Evolutionary conservation across 2,888 invertebrate species (phyloP).

Genomic region (Chalcosyrphus nemorum): DNA sequence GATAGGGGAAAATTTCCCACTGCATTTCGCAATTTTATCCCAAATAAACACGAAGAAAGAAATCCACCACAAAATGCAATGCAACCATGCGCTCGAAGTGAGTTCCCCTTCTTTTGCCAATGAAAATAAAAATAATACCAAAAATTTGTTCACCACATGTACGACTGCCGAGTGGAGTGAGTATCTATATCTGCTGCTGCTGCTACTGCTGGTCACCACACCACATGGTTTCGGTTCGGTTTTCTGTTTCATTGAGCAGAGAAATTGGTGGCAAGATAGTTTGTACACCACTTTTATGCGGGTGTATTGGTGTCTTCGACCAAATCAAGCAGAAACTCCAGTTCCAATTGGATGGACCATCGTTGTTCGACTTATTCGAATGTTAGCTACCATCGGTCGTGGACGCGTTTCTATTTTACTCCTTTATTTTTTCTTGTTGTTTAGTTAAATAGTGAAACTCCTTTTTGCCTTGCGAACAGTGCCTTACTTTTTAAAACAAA

Average conservation of each 20-base stretch:
- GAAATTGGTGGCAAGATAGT: constrained; percentile 42
- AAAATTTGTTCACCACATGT: constrained; percentile 51
- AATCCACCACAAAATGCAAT: constrained; percentile 42
- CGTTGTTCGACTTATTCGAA: constrained; percentile 75
- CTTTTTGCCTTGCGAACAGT: constrained; percentile 51
- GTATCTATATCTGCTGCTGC: no score
- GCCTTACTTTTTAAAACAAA: constrained; percentile 35
- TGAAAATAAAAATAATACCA: no score
- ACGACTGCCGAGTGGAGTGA: no score
- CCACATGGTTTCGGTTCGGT: constrained; percentile 30
- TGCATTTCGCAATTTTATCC: not conserved
- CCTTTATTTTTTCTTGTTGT: constrained; percentile 36
- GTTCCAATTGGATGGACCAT: constrained; percentile 73
- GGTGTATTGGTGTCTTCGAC: constrained; percentile 49
- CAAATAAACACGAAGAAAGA: not conserved
- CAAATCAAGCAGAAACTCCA: constrained; percentile 72
- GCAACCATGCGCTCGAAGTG: not conserved
- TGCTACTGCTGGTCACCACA: not conserved
- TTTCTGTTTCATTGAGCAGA: constrained; percentile 68
- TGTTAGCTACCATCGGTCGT: constrained; percentile 75
- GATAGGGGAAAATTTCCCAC: constrained; percentile 45
- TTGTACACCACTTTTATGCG: constrained; percentile 27
- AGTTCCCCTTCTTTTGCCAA: constrained; percentile 22
- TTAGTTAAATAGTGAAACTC: constrained; percentile 57
- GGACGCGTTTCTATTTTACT: constrained; percentile 75